Evolutionary conservation across 2,888 invertebrate genomes (phyloP), one percentile per base, ranked within the genome.

Genomic region (Synergus laeviventris): DNA sequence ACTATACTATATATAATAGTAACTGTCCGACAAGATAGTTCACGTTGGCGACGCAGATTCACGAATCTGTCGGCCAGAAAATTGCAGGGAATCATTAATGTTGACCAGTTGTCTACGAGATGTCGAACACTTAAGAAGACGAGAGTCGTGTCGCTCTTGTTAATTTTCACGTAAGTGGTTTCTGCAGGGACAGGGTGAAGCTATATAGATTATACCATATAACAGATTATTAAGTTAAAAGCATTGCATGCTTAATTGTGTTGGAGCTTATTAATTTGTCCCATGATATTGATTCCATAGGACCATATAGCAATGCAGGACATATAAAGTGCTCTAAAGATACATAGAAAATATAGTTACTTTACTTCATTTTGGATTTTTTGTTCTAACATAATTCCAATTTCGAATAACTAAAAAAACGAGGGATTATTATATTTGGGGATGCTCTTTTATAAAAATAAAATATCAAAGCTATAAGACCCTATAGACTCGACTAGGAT

Each of bases 21-120:
- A n/a, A n/a, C 7, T 42, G 42, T 12, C 14, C 42, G 42, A 42
- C 42, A 12, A 76, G 81, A 79, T 83, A 78, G 82, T 78, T 74
- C 79, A 81, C 83, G 79, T 85, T 81, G 83, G 79, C 82, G 84
- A 86, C 84, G 85, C 82, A 82, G 82, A 85, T 87, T 86, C 84
- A 83, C 86, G 83, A 83, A 85, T 87, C 84, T 86, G 86, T 87
- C 83, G 84, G 88, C 81, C 84, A 86, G 84, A 86, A 87, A 87
- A 88, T 87, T 87, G 84, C 83, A 80, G 76, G 54, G 78, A 73
- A 79, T 12, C 12, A n/a, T 49, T 49, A 16, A 14, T 49, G 45
- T 12, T 16, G 45, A 16, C 16, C 45, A 49, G 45, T 16, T 49
- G 45, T 16, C 45, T 49, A 49, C 12, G 16, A 49, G 45, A 49